Evolutionary conservation across 1,140 invertebrate species (phyloP).

Genomic region (Oryctes rhinoceros): DNA sequence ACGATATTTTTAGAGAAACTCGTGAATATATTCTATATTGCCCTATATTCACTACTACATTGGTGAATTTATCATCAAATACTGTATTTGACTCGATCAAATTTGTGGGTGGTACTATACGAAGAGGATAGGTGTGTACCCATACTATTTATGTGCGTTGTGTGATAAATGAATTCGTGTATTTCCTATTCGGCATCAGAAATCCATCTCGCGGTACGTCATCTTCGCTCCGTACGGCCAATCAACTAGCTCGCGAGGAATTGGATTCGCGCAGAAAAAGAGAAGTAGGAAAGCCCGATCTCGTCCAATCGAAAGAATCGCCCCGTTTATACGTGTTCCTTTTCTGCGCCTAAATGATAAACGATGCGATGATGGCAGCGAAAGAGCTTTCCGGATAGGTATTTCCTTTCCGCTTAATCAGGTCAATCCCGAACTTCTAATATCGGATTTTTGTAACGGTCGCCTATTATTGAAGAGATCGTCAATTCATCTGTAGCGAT

Average conservation of each 20-base stretch:
- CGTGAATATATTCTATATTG: too few relatives aligned
- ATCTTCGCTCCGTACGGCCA: not conserved
- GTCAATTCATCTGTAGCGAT: not conserved
- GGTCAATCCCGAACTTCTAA: not conserved
- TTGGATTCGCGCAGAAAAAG: slow-evolving; percentile 16
- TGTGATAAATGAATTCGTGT: not conserved
- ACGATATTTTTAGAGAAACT: too few relatives aligned
- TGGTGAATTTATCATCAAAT: too few relatives aligned
- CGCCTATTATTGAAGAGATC: not conserved
- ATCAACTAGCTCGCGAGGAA: slow-evolving; percentile 27
- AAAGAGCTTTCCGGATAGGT: slow-evolving; percentile 5
- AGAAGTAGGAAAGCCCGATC: slow-evolving; percentile 29
- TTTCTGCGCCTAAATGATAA: slow-evolving; percentile 19
- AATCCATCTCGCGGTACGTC: not conserved
- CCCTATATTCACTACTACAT: too few relatives aligned
- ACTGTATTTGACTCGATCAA: too few relatives aligned
- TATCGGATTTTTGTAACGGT: not conserved
- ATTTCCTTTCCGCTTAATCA: not conserved
- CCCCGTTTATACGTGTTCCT: slow-evolving; percentile 8
- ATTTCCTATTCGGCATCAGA: slow-evolving; percentile 14
- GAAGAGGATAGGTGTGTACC: not conserved
- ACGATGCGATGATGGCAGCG: slow-evolving; percentile 20
- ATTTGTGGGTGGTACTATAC: too few relatives aligned
- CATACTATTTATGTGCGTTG: not conserved
- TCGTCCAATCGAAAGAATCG: slow-evolving; percentile 20